These are phyloP conservation scores for Mustela lutreola DNA, from an alignment of 2,113 vertebrate species.

Conservation along the genomic window DNA sequence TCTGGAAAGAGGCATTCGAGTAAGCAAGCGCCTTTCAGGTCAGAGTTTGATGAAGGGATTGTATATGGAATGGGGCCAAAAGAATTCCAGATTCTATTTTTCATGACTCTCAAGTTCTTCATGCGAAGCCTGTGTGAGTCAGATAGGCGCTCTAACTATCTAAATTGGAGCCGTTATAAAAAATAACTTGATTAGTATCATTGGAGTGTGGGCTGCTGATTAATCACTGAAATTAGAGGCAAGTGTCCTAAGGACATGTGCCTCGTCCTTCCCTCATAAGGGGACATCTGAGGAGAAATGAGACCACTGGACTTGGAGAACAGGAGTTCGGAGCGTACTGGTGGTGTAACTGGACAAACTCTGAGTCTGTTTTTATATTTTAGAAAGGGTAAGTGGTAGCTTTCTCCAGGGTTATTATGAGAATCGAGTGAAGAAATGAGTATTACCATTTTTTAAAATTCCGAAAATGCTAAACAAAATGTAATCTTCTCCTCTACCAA, in stretches of 20 bases:
- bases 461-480: not conserved
- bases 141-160: not conserved
- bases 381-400: not conserved
- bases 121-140: not conserved
- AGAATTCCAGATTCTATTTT: conserved; percentile 3
- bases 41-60: not conserved
- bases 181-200: conserved; percentile 60
- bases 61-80: not conserved
- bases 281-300: not conserved
- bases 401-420: not conserved
- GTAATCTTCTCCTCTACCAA: not conserved
- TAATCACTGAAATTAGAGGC: conserved; percentile 54
- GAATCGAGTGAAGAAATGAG: not conserved
- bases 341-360: not conserved
- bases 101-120: not conserved
- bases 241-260: not conserved
- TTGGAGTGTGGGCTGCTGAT: conserved; percentile 46
- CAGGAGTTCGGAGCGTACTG: not conserved
- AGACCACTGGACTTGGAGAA: not conserved
- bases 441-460: not conserved
- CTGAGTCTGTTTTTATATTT: conserved; percentile 27
- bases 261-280: conserved; percentile 38
- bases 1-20: not conserved
- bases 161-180: conserved; percentile 52
- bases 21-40: not conserved